Base-by-base conservation (phyloP, 2,888 invertebrate genomes). In the Caenorhabditis sulstoni region DNA sequence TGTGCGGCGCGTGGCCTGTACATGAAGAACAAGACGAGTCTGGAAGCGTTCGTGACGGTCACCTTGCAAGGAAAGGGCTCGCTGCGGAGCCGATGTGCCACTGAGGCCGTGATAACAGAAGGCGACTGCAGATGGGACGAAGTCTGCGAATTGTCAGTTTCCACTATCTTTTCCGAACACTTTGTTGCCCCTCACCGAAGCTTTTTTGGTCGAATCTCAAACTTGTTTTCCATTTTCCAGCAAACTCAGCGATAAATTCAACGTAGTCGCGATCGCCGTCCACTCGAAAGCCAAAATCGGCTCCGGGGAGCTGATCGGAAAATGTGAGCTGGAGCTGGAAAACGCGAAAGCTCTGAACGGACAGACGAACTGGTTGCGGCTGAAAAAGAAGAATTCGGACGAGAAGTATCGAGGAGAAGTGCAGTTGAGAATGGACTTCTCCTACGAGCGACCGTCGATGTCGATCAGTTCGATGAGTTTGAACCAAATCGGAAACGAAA, bases 81-180 rank as follows among this genome's bases (percentile, higher is more conserved):
- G 0, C 62, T 85, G 47, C 61, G 81, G n/a, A 83, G 83, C 52
- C 83, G 83, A 20, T 82, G 79, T 22, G 66, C 81, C 14, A 83
- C 86, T 1, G 86, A 86, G 44, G 65, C 70, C 2, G 65, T 78
- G 3, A 68, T 62, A 1, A 76, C 79, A 1, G 78, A 80, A n/a
- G 83, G 83, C 2, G 85, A 85, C 39, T 77, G 78, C 50, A 73
- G 81, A 58, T 89, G 88, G 88, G 86, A 88, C 62, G 88, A 89
- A 68, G 79, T 84, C 53, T 86, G 85, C 41, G 89, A 89, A 86
- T 89, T 88, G 87, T 87, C 55, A 71, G 86, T 81, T 29, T n/a
- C 18, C n/a, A n/a, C n/a, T n/a, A n/a, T n/a, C n/a, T n/a, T n/a
- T n/a, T n/a, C n/a, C n/a, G n/a, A n/a, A n/a, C n/a, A n/a, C n/a